Evolutionary conservation across 1,140 invertebrate genomes (phyloP).

Genomic region (Drosophila navojoa): DNA sequence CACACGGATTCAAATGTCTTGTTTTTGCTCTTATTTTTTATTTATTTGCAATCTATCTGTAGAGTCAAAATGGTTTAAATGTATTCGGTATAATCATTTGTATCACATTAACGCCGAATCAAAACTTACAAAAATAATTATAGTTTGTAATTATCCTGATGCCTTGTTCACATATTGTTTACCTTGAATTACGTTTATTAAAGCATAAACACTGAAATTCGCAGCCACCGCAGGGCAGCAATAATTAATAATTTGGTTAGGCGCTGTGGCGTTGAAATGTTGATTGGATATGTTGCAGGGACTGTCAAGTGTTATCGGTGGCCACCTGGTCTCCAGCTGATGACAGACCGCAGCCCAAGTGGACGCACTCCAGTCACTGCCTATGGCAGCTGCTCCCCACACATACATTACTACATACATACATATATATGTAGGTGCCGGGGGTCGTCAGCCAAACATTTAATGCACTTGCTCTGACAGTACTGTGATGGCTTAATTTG

Average conservation of each 20-base stretch:
- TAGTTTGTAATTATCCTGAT: too few relatives aligned
- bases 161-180: too few relatives aligned
- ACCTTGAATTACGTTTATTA: too few relatives aligned
- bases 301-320: neutral
- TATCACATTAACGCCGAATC: too few relatives aligned
- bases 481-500: conserved; percentile 68
- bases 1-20: too few relatives aligned
- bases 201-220: neutral
- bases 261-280: conserved; percentile 31
- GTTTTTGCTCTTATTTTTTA: too few relatives aligned
- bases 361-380: conserved; percentile 15
- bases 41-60: too few relatives aligned
- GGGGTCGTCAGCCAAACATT: conserved; percentile 51
- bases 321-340: conserved; percentile 14
- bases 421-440: neutral
- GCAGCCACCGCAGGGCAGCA: neutral
- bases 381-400: conserved; percentile 28
- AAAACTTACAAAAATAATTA: too few relatives aligned
- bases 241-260: conserved; percentile 34
- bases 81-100: too few relatives aligned
- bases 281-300: conserved; percentile 31
- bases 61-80: too few relatives aligned
- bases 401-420: neutral
- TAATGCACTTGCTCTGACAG: conserved; percentile 62
- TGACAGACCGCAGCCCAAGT: conserved; percentile 4